Conservation (phyloP, 2,113 vertebrate genomes). For the Gracilinanus agilis region DNA sequence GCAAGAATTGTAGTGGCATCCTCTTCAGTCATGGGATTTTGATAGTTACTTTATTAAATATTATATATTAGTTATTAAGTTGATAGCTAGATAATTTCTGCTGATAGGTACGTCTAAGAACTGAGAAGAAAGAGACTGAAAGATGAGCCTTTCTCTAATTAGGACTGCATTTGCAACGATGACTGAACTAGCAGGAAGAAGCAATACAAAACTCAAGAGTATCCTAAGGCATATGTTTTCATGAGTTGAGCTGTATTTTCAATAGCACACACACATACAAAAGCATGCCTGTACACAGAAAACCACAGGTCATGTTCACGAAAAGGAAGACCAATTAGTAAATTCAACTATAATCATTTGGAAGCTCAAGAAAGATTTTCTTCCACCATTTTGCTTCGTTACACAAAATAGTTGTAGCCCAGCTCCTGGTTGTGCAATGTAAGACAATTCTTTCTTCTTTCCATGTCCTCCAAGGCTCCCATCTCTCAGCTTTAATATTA, state of each 20-base stretch:
- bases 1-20: conserved; percentile 53
- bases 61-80: conserved; percentile 57
- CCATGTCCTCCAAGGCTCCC: neutral
- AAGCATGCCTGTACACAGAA: neutral
- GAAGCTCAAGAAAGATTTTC: neutral
- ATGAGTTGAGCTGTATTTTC: neutral
- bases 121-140: conserved; percentile 31
- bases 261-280: neutral
- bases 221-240: neutral
- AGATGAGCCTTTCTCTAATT: conserved; percentile 47
- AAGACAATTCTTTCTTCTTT: neutral
- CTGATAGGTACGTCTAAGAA: conserved; percentile 47
- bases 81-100: conserved; percentile 54
- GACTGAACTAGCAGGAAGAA: conserved; percentile 57
- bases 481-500: neutral
- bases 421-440: neutral
- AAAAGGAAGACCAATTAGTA: neutral
- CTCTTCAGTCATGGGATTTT: conserved; percentile 14
- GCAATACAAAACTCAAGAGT: conserved; percentile 25
- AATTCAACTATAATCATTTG: conserved; percentile 41
- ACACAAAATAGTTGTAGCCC: neutral
- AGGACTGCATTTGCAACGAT: conserved; percentile 46
- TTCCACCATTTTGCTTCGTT: neutral
- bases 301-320: neutral
- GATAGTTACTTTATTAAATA: conserved; percentile 51